A percentile compares a stretch with the other conserved stretches of the same genome.
Conservation (phyloP, 2,888 invertebrate species). For the Petrophora chlorosata region DNA sequence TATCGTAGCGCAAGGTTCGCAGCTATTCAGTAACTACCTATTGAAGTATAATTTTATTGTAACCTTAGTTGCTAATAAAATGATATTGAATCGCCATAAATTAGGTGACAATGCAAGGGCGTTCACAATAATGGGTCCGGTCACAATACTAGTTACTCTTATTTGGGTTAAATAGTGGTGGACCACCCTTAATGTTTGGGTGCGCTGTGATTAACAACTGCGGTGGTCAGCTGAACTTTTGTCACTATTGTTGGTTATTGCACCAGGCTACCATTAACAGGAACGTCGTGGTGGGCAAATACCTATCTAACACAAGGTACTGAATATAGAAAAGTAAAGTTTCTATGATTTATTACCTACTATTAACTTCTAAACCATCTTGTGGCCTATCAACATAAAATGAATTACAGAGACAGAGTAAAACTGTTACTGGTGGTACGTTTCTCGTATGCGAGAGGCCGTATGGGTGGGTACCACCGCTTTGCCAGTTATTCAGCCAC, state of each 20-base stretch:
- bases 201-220: slow-evolving; percentile 46
- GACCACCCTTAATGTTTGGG: slow-evolving; percentile 71
- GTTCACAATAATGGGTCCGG: slow-evolving; percentile 61
- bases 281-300: not conserved
- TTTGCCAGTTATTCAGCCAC: too few relatives aligned
- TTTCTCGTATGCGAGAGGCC: too few relatives aligned
- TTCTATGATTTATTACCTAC: too few relatives aligned
- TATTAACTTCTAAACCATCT: too few relatives aligned
- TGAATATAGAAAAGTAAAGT: not conserved
- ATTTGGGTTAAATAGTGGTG: slow-evolving; percentile 68
- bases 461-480: too few relatives aligned
- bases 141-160: slow-evolving; percentile 56
- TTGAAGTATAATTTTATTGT: too few relatives aligned
- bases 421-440: too few relatives aligned
- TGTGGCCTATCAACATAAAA: too few relatives aligned
- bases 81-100: slow-evolving; percentile 77
- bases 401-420: too few relatives aligned
- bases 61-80: slow-evolving; percentile 76
- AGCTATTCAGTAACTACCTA: too few relatives aligned
- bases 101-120: slow-evolving; percentile 61
- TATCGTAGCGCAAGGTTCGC: too few relatives aligned
- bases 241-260: slow-evolving; percentile 1
- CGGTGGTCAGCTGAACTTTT: slow-evolving; percentile 40
- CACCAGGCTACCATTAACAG: not conserved
- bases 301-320: not conserved